Conservation (phyloP, 2,797 vertebrate genomes). For the Channallabes apus region DNA sequence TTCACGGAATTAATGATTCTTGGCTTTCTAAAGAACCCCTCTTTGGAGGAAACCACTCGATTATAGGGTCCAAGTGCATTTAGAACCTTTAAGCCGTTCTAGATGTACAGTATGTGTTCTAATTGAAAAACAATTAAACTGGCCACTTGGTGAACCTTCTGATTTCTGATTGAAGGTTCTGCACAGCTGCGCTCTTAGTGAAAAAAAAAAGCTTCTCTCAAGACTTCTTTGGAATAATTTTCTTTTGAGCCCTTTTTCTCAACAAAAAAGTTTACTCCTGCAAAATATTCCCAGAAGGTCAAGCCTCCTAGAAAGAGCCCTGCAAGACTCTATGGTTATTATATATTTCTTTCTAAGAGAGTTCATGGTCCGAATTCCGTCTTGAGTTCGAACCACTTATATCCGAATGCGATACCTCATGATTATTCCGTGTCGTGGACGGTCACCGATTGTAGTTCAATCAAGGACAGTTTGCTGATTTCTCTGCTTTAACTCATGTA, state of each 20-base stretch:
- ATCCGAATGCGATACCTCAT: slow-evolving; percentile 80
- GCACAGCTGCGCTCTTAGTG: background rate
- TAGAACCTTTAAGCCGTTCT: background rate
- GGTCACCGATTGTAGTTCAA: background rate
- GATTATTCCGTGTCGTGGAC: slow-evolving; percentile 64
- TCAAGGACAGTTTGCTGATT: slow-evolving; percentile 6
- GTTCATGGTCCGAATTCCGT: slow-evolving; percentile 31
- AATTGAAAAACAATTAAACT: slow-evolving; percentile 7
- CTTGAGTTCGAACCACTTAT: slow-evolving; percentile 68
- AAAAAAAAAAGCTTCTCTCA: too few relatives aligned
- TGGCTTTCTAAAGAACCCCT: background rate
- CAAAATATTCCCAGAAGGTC: too few relatives aligned
- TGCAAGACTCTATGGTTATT: background rate
- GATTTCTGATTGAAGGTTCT: too few relatives aligned
- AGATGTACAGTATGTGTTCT: background rate
- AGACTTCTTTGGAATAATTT: background rate
- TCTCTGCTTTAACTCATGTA: background rate
- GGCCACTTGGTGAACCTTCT: background rate
- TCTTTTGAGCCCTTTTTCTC: too few relatives aligned
- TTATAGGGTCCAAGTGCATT: background rate
- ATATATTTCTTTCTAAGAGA: background rate
- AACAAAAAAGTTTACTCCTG: too few relatives aligned
- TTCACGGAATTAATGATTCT: background rate
- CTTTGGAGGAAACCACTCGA: background rate
- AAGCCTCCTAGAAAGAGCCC: background rate